These are phyloP conservation scores for Malacosoma neustria DNA, from an alignment of 2,888 invertebrate species.

Conservation along the genomic window DNA sequence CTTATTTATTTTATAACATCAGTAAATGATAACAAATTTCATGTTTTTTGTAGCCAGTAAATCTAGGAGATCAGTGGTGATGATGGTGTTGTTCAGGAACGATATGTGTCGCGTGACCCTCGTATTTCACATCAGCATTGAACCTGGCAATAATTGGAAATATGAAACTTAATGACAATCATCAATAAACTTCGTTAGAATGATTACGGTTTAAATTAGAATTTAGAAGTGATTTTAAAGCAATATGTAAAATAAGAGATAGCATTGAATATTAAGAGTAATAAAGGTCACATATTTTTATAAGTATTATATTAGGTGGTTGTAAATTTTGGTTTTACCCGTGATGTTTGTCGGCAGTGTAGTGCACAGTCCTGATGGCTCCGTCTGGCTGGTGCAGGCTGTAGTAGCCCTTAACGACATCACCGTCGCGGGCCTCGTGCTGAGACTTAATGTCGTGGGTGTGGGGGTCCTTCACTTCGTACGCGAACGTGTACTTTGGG, in stretches of 20 bases:
- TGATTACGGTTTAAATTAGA: too few species aligned
- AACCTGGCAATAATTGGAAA: slow-evolving; percentile 10
- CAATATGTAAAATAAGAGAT: too few species aligned
- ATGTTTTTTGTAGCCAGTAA: background rate
- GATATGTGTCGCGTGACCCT: slow-evolving; percentile 14
- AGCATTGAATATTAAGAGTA: too few species aligned
- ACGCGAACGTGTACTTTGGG: slow-evolving; percentile 55
- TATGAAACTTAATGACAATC: too few species aligned
- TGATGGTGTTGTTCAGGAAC: slow-evolving; percentile 10
- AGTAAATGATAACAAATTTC: too few species aligned
- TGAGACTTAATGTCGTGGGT: slow-evolving; percentile 70
- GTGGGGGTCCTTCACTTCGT: slow-evolving; percentile 43
- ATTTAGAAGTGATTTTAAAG: too few species aligned
- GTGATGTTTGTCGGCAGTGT: slow-evolving; percentile 9
- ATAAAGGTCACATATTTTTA: too few species aligned
- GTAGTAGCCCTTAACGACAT: slow-evolving; percentile 59
- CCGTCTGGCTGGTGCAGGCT: slow-evolving; percentile 15
- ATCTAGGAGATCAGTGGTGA: slow-evolving; percentile 1
- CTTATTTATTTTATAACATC: too few species aligned
- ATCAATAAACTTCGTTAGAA: too few species aligned
- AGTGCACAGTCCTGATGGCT: slow-evolving; percentile 10
- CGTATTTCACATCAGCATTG: slow-evolving; percentile 13
- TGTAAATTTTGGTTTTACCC: too few species aligned
- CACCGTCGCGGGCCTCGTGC: slow-evolving; percentile 63
- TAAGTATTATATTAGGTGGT: too few species aligned